Conservation (phyloP, 2,113 vertebrate species). For the Oncorhynchus clarkii region DNA sequence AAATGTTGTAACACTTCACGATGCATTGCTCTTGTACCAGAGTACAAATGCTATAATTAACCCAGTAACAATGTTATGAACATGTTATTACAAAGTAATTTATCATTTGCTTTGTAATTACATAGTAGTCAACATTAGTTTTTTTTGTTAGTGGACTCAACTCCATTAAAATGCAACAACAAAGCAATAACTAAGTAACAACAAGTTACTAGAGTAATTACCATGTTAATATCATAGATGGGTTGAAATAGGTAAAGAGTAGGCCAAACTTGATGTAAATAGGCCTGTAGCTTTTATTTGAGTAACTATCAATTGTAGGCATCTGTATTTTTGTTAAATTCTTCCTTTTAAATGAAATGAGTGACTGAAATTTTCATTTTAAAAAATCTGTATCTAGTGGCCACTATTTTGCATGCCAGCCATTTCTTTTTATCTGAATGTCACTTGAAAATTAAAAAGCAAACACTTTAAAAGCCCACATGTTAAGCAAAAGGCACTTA, state of each 20-base stretch:
- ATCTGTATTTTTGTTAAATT: background rate
- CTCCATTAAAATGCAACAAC: constrained; percentile 25
- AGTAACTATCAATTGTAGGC: background rate
- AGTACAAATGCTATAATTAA: no score
- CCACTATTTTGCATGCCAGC: background rate
- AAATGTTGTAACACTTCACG: background rate
- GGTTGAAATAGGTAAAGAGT: no score
- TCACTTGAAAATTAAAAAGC: background rate
- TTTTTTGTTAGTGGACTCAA: no score
- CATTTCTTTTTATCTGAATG: background rate
- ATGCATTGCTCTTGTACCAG: background rate
- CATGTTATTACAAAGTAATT: no score
- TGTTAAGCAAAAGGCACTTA: constrained; percentile 4
- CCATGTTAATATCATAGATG: no score
- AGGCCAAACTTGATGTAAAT: no score
- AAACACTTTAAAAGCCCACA: background rate
- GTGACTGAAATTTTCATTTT: background rate
- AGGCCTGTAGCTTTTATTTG: background rate
- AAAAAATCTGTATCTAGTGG: background rate
- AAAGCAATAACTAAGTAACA: constrained; percentile 46
- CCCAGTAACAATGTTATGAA: no score
- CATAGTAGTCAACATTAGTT: no score
- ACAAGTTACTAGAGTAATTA: no score
- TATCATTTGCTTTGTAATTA: no score
- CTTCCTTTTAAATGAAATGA: background rate